Evolutionary conservation across 2,113 vertebrate species (phyloP).

Genomic region (Thalassoma bifasciatum): DNA sequence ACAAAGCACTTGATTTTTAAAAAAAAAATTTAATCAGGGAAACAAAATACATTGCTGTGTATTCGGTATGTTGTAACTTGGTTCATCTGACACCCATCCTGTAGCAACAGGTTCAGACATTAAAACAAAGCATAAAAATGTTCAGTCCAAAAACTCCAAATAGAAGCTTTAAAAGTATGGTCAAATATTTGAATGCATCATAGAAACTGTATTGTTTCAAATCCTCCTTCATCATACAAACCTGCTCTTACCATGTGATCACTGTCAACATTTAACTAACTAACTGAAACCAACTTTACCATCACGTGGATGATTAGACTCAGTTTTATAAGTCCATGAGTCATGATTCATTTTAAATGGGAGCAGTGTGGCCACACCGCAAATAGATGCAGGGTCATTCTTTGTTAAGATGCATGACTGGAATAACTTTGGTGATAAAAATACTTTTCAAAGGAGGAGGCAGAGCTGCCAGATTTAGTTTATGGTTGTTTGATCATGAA

Average conservation of each 20-base stretch:
- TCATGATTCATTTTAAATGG: slow-evolving; percentile 7
- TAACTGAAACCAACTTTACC: background rate
- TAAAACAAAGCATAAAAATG: too few relatives aligned
- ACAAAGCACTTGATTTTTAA: too few relatives aligned
- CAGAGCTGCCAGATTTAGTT: background rate
- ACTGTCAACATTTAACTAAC: background rate
- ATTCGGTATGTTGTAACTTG: too few relatives aligned
- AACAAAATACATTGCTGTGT: too few relatives aligned
- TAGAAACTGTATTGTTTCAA: background rate
- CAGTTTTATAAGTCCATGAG: background rate
- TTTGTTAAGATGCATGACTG: background rate
- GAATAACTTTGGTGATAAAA: background rate
- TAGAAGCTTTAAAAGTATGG: too few relatives aligned
- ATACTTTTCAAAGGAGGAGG: slow-evolving; percentile 34
- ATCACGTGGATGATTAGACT: too few relatives aligned
- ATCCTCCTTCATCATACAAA: background rate
- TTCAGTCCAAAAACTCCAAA: too few relatives aligned
- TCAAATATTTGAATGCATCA: too few relatives aligned
- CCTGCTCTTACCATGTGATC: background rate
- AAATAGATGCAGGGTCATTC: slow-evolving; percentile 21
- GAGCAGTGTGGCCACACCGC: background rate
- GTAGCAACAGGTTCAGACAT: too few relatives aligned
- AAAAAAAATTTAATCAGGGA: too few relatives aligned
- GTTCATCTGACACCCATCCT: too few relatives aligned
- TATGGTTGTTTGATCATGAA: background rate